Evolutionary conservation across 2,113 vertebrate genomes (phyloP), one percentile per base, ranked within the genome.

Genomic region (Rhagologus leucostigma): DNA sequence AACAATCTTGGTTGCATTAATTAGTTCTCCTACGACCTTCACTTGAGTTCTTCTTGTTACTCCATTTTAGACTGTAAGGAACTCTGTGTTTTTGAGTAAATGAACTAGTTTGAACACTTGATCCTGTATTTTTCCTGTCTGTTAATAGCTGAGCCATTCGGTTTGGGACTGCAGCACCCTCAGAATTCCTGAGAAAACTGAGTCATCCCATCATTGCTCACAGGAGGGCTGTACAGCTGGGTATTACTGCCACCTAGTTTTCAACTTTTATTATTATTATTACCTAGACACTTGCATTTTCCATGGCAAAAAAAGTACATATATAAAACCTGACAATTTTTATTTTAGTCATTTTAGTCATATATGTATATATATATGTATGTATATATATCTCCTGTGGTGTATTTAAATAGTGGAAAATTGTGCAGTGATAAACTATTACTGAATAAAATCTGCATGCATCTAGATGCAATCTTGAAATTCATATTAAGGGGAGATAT

Each of bases 211-310:
- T 13, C 79, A 18, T 6, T 19, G 11, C 81, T 95, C 47, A 52
- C 2, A 57, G 69, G 57, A 84, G 27, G 23, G 14, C 70, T 95
- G 27, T 89, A 94, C 4, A 20, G 73, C 71, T 96, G 86, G 83
- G 44, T 63, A 84, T 96, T 95, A 95, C 96, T 97, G 97, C 96
- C 97, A 97, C 77, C 96, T 97, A 97, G 97, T 97, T 97, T 97
- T 82, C 97, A 95, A 35, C 33, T 71, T 46, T 88, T 78, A 87
- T 75, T 76, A 82, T 70, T 84, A 73, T 41, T 59, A 50, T 52
- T 89, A 77, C 16, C 60, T 53, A 60, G 42, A 70, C 13, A 13
- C 37, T 22, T 55, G 15, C 15, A 19, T 70, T 73, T 73, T 53
- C 41, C 1, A 0, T 32, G 8, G 32, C 32, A 68, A 77, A 81